These are phyloP conservation scores for Aptenodytes patagonicus DNA, from an alignment of 2,113 vertebrate species.

Conservation along the genomic window DNA sequence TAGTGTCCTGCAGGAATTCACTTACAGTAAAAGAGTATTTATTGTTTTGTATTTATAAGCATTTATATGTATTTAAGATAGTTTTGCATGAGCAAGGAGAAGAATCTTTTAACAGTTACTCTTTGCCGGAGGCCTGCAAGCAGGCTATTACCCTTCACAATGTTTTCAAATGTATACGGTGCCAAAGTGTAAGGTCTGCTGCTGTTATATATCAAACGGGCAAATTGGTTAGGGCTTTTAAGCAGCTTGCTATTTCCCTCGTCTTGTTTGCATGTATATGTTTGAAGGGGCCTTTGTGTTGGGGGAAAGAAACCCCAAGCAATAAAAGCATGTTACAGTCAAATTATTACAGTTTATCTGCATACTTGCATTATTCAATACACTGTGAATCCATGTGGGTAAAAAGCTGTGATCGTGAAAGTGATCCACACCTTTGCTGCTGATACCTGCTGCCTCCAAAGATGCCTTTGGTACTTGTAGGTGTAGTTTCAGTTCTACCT, in stretches of 20 bases:
- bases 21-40: neutral
- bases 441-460: neutral
- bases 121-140: neutral
- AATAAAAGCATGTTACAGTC: neutral
- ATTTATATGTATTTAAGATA: neutral
- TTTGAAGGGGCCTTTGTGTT: neutral
- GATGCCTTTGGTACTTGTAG: neutral
- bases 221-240: neutral
- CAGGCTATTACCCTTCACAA: neutral
- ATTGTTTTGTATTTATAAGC: neutral
- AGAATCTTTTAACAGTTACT: neutral
- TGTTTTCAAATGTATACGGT: neutral
- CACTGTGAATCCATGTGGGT: neutral
- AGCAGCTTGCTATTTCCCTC: neutral
- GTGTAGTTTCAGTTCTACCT: neutral
- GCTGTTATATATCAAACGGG: neutral
- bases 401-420: neutral
- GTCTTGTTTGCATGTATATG: rapidly evolving
- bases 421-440: neutral
- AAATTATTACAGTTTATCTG: neutral
- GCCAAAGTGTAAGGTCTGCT: neutral
- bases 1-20: neutral
- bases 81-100: neutral
- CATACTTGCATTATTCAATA: neutral
- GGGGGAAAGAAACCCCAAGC: neutral